Base-by-base conservation (phyloP, 1,140 invertebrate genomes). In the Drosophila willistoni region DNA sequence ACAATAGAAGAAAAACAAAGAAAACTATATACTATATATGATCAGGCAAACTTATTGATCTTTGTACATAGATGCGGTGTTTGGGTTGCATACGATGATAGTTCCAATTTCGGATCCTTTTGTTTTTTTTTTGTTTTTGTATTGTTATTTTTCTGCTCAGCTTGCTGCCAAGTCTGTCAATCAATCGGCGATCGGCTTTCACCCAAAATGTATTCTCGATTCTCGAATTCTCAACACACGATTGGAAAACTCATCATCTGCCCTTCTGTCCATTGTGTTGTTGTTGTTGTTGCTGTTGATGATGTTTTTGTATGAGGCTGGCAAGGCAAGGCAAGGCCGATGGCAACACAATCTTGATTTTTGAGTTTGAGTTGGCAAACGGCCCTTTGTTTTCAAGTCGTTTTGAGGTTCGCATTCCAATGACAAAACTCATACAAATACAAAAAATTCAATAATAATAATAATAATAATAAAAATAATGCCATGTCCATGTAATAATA, bases 281-380 rank as follows among this genome's bases (percentile, higher is more conserved):
- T 55, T 74, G 47, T 75, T 7, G 7, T 7, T 9, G 33, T 34
- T 7, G 6, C 2, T 34, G 33, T 34, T 7, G 0, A 3, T 36
- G 34, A 12, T 36, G 34, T 36, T 9, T 75, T 63, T 68, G 73
- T 75, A 64, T 75, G 73, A 47, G 9, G 17, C 9, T 72, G 73
- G 9, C 2, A 9, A 19, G 44, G 44, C 73, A 74, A n/a, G n/a
- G n/a, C n/a, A n/a, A n/a, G n/a, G 73, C 72, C 73, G 64, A 75
- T 75, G 73, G 73, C 73, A 72, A 75, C 73, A 75, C 59, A 51
- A 75, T 75, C 73, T 72, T 62, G 56, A 65, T 69, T 47, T 64
- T 33, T 36, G 34, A 14, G 33, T 9, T 64, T 36, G 34, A 14
- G 33, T 9, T 64, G 57, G 73, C 44, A 51, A 51, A 51, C 44